Conservation (phyloP, 2,113 vertebrate species). For the Hippopotamus amphibius region DNA sequence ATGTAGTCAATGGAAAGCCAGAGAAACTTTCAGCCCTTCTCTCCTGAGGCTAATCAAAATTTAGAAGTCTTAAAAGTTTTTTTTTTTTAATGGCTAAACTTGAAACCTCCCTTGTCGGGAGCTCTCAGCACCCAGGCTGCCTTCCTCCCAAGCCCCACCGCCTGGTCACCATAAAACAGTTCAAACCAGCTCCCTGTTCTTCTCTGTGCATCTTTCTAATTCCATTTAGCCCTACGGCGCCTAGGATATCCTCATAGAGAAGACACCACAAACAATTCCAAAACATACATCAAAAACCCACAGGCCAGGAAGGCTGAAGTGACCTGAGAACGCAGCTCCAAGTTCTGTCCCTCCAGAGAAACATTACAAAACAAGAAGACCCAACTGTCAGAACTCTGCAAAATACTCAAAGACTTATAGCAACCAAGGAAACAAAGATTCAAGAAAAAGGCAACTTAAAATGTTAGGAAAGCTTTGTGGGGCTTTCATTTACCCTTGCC, state of each 20-base stretch:
- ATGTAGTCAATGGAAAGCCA: not conserved
- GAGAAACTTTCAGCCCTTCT: not conserved
- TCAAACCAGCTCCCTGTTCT: not conserved
- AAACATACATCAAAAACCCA: not conserved
- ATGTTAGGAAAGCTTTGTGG: not conserved
- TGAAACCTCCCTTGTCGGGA: not conserved
- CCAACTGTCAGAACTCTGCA: not conserved
- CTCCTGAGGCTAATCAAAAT: constrained; percentile 33
- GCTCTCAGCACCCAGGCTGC: not conserved
- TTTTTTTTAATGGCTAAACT: not conserved
- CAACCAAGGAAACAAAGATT: not conserved
- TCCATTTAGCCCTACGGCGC: not conserved
- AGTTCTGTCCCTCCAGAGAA: not conserved
- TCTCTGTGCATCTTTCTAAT: not conserved
- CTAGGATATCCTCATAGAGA: not conserved
- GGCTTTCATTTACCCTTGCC: not conserved
- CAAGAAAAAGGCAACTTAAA: not conserved
- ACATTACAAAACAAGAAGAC: not conserved
- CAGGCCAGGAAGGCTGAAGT: not conserved
- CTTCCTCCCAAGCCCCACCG: not conserved
- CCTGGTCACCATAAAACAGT: not conserved
- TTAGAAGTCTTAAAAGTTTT: not conserved
- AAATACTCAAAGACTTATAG: not conserved
- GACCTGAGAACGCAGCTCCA: not conserved
- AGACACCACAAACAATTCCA: not conserved